Base-by-base conservation (phyloP, 2,113 vertebrate species). In the Muntiacus muntjak region DNA sequence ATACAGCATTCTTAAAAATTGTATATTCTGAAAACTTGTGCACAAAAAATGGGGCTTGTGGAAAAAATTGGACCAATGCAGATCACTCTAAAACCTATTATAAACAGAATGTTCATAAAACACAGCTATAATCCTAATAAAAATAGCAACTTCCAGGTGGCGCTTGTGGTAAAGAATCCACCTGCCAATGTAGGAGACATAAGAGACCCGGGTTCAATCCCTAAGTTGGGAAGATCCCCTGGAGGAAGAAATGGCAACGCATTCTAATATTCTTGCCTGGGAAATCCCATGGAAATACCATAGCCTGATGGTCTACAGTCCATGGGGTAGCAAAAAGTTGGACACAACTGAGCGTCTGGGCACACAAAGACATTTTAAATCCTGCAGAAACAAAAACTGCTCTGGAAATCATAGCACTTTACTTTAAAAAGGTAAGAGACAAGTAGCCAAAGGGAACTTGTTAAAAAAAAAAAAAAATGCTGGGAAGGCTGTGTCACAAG, bases 141-240 rank as follows among this genome's bases (percentile, higher is more conserved):
- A 64, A 90, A 95, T 28, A 74, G 1, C 55, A n/a, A 21, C 14
- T 71, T 21, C 67, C 67, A 71, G n/a, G 19, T 71, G 67, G 67
- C 2, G 19, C 5, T 40, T 40, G n/a, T 12, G 19, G 19, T 71
- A 23, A 40, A 71, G 19, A 71, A 40, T 23, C 21, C n/a, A 36
- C 19, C 11, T 71, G 67, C 67, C 19, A 71, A 12, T 71, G 67
- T 10, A 71, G n/a, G n/a, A 71, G 19, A 71, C 5, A 6, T 71
- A 36, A 71, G 19, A 71, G n/a, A 71, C n/a, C 8, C 0, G 5
- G 9, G 10, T 36, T 71, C 1, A 1, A 23, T 19, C 10, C 19
- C 5, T 71, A 71, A 36, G n/a, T 36, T 71, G n/a, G 67, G 5
- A 71, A 71, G 19, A 71, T 71, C 10, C 64, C 1, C n/a, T 40